A percentile compares a stretch with the other conserved stretches of the same genome.
phyloP scores from a whole-genome alignment of 1,140 invertebrate species.

The Microvelia longipes region DNA sequence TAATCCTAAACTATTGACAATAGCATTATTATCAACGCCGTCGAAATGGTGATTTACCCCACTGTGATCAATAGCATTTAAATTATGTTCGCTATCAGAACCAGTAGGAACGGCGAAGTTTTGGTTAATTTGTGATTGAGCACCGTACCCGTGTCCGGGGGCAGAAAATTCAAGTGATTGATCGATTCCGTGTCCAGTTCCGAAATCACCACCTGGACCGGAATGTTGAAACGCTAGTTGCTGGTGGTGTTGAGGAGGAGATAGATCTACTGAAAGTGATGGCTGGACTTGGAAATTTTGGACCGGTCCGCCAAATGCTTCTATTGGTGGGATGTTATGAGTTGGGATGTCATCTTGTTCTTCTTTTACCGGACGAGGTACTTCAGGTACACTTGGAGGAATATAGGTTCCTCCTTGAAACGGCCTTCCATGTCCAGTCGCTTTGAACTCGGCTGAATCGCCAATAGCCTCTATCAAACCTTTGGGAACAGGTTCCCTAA shows the following conservation, averaged over 20 bases:
- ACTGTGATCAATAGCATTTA: neutral
- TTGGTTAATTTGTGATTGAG: neutral
- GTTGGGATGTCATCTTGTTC: neutral
- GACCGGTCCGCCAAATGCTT: neutral
- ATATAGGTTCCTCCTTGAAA: slow-evolving; percentile 38
- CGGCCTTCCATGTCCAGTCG: slow-evolving; percentile 29
- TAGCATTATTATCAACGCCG: neutral
- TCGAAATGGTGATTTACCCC: neutral
- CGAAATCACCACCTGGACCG: neutral
- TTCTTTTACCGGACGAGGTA: slow-evolving; percentile 22
- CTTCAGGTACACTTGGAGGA: slow-evolving; percentile 43
- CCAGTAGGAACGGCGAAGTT: neutral
- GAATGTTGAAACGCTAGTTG: neutral
- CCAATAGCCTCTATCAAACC: slow-evolving; percentile 46
- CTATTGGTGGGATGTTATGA: neutral
- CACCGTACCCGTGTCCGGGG: neutral
- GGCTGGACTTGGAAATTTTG: slow-evolving; percentile 10
- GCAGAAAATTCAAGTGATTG: slow-evolving; percentile 9
- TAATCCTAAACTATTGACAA: slow-evolving; percentile 15
- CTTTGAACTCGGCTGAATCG: slow-evolving; percentile 27
- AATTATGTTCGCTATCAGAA: neutral
- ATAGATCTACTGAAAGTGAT: slow-evolving; percentile 13
- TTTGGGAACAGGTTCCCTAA: slow-evolving; percentile 48
- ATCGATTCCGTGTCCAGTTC: neutral
- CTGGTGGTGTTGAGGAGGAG: slow-evolving; percentile 12